These are phyloP conservation scores for Engystomops pustulosus DNA, from an alignment of 2,113 vertebrate genomes.

Conservation along the genomic window DNA sequence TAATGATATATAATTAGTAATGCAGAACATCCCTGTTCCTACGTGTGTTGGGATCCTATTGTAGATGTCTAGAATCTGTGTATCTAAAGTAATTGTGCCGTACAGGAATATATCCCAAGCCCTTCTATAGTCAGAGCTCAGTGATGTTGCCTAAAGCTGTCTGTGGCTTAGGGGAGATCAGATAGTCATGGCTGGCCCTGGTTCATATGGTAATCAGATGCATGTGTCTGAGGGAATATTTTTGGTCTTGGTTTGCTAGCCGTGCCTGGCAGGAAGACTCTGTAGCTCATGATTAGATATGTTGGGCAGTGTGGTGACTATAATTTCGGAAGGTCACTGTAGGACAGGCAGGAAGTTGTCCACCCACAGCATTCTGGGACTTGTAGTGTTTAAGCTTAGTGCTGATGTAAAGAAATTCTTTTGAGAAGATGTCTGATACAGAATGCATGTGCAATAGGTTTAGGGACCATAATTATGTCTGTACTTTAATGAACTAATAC, in stretches of 20 bases:
- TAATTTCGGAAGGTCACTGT: constrained; percentile 50
- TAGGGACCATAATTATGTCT: neutral
- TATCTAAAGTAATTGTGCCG: neutral
- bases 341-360: constrained; percentile 43
- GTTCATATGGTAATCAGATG: constrained; percentile 54
- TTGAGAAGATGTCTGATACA: neutral
- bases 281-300: constrained; percentile 49
- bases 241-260: constrained; percentile 54
- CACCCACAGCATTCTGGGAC: constrained; percentile 46
- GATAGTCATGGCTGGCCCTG: constrained; percentile 51
- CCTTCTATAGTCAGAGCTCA: constrained; percentile 21
- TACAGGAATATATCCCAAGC: constrained; percentile 5
- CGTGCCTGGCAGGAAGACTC: constrained; percentile 51
- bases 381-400: neutral
- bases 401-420: neutral
- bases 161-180: constrained; percentile 55
- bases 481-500: neutral
- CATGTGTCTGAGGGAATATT: constrained; percentile 52
- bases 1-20: no score
- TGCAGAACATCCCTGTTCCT: no score
- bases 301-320: constrained; percentile 53
- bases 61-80: neutral
- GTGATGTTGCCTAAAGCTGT: constrained; percentile 41
- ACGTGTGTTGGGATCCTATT: no score
- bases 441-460: neutral